These are phyloP conservation scores for Pteropus alecto DNA, from an alignment of 2,113 vertebrate genomes.

Conservation along the genomic window DNA sequence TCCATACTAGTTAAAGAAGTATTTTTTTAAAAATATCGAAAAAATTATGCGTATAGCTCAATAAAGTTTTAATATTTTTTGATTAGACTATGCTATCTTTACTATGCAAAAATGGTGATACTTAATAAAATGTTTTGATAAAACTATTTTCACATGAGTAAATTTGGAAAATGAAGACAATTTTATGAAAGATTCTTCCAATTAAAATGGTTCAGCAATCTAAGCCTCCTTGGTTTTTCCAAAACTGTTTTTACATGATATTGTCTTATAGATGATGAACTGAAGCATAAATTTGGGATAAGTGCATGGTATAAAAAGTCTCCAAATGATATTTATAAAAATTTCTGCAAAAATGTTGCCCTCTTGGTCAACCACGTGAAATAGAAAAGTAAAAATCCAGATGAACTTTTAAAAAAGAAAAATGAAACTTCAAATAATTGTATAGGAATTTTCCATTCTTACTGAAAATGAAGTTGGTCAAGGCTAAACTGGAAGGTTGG, in stretches of 20 bases:
- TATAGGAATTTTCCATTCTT: not conserved
- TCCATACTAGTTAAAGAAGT: not conserved
- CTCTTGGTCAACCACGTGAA: not conserved
- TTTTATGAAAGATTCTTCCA: not conserved
- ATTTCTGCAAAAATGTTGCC: not conserved
- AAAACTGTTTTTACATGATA: not conserved
- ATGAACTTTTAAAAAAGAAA: not conserved
- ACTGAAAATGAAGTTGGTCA: not conserved
- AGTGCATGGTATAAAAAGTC: not conserved
- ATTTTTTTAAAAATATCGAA: not conserved
- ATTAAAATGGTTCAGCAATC: not conserved
- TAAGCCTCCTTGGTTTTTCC: not conserved
- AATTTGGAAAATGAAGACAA: not conserved
- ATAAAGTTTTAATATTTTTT: not conserved
- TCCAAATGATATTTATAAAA: not conserved
- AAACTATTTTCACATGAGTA: not conserved
- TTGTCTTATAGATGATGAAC: not conserved
- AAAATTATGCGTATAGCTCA: constrained; percentile 5
- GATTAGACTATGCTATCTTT: not conserved
- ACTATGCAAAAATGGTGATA: not conserved
- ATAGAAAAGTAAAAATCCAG: not conserved
- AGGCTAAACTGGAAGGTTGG: not conserved
- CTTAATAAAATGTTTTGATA: not conserved
- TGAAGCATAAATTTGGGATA: not conserved
- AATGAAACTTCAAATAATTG: not conserved